A percentile compares a stretch with the other conserved stretches of the same genome.
Conservation (phyloP, 1,140 invertebrate genomes). For the Drusus annulatus region DNA sequence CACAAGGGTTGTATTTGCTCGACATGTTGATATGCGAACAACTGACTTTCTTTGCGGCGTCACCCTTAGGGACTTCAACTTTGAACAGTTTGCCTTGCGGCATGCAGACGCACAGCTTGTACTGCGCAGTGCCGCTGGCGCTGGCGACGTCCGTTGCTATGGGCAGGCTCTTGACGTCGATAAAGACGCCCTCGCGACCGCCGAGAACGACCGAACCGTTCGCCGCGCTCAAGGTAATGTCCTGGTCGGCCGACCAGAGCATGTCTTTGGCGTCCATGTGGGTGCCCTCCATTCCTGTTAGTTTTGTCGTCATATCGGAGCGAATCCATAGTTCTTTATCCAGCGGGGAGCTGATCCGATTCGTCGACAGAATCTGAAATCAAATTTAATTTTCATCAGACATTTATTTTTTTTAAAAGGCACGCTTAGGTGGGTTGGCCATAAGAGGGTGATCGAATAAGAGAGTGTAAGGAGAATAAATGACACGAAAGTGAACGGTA, state of each 20-base stretch:
- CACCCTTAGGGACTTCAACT: conserved; percentile 76
- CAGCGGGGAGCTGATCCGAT: conserved; percentile 81
- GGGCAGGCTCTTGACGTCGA: conserved; percentile 83
- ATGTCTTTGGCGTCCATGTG: conserved; percentile 68
- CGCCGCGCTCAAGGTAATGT: conserved; percentile 83
- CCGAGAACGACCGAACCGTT: conserved; percentile 84
- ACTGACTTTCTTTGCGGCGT: conserved; percentile 71
- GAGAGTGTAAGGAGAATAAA: no score
- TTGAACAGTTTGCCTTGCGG: conserved; percentile 86
- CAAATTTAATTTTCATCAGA: conserved; percentile 7
- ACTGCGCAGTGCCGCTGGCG: conserved; percentile 72
- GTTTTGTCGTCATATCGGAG: conserved; percentile 72
- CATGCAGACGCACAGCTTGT: conserved; percentile 91
- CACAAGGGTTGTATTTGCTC: conserved; percentile 80
- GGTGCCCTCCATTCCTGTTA: conserved; percentile 79
- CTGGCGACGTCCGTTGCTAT: conserved; percentile 68
- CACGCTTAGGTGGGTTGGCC: no score
- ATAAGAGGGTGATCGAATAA: no score
- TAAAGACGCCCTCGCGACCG: conserved; percentile 78
- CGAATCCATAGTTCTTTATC: conserved; percentile 78
- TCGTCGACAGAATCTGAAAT: conserved; percentile 76
- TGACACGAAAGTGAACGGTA: no score
- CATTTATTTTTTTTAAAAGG: no score
- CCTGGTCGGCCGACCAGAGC: conserved; percentile 80
- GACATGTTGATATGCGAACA: conserved; percentile 78